Conservation (phyloP, 1,140 invertebrate genomes). For the Coptotermes formosanus region DNA sequence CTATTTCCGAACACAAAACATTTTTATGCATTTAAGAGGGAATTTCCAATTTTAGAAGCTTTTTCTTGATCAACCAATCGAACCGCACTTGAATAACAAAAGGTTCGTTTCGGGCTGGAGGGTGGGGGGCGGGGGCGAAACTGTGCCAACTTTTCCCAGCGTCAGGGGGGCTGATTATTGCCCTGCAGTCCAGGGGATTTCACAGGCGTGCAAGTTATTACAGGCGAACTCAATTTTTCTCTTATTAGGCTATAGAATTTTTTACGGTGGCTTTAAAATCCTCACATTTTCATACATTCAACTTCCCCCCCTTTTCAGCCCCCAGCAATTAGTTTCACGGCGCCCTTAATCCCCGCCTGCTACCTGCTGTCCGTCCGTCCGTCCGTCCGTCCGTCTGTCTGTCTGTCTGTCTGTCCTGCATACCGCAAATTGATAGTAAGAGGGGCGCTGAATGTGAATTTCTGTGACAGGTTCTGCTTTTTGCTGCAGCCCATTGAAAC, state of each 20-base stretch:
- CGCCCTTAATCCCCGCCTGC: neutral
- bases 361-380: neutral
- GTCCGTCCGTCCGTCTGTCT: neutral
- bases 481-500: too few species aligned
- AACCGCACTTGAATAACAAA: neutral
- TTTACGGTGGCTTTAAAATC: neutral
- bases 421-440: too few species aligned
- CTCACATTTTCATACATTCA: neutral
- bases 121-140: neutral
- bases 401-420: neutral
- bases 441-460: too few species aligned
- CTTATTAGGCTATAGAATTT: neutral
- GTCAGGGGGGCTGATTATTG: neutral
- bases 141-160: neutral
- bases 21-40: neutral
- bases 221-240: neutral
- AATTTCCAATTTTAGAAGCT: neutral
- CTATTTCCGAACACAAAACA: neutral
- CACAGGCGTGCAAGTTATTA: neutral
- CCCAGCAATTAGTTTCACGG: too few species aligned
- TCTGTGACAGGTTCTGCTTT: too few species aligned
- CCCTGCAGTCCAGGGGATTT: neutral
- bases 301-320: too few species aligned
- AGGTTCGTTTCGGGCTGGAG: neutral
- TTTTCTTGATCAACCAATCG: neutral